phyloP scores from a whole-genome alignment of 2,113 vertebrate species.

The Zootoca vivipara region DNA sequence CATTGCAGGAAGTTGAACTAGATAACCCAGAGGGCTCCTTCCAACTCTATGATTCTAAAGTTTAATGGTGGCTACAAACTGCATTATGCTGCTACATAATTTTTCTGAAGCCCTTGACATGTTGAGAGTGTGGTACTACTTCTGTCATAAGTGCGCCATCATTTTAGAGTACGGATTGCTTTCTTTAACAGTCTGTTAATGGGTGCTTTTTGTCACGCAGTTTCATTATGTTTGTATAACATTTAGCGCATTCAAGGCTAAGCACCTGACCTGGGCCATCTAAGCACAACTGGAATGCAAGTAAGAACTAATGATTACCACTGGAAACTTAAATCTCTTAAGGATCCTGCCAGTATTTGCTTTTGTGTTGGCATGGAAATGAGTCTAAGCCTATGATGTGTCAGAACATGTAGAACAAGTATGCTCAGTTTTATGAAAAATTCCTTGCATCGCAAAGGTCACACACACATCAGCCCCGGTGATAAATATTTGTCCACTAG shows the following conservation, averaged over 20 bases:
- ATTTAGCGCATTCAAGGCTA: neutral
- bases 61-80: neutral
- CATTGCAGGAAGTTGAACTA: too few species aligned
- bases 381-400: neutral
- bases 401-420: neutral
- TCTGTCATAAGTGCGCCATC: neutral
- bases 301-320: neutral
- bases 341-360: neutral
- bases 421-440: neutral
- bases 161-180: neutral
- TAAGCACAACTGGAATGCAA: neutral
- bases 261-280: neutral
- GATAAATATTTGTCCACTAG: slow-evolving; percentile 39
- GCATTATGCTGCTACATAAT: too few species aligned
- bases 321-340: neutral
- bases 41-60: too few species aligned
- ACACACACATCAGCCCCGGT: neutral
- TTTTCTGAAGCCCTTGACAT: neutral
- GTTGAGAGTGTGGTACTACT: too few species aligned
- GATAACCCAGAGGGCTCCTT: too few species aligned
- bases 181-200: neutral
- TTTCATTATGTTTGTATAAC: neutral
- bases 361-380: slow-evolving; percentile 11
- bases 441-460: neutral
- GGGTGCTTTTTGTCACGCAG: neutral